Base-by-base conservation (phyloP, 1,140 invertebrate species). In the Onthophagus taurus region DNA sequence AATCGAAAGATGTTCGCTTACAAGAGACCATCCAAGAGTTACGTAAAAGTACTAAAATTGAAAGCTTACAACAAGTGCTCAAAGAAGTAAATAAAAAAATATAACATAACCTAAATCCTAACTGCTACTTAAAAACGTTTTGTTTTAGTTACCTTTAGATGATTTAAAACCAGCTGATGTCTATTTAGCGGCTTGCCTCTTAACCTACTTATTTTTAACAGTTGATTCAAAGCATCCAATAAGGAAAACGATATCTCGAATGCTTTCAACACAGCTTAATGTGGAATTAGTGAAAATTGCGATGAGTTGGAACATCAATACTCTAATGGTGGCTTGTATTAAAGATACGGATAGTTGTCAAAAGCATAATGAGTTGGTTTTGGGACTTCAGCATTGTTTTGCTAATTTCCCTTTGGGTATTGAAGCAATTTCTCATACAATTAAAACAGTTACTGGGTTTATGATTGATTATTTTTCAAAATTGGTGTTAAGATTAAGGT, bases 201-300 rank as follows among this genome's bases (percentile, higher is more conserved):
- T 39, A 29, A 39, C 37, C 12, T 39, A 39, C 12, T 13, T 39
- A 23, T 39, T 39, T 39, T 21, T 39, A 11, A 39, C 37, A 11
- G 11, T 39, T 3, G 37, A 39, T 39, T 17, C 20, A 9, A 39
- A 39, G 13, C 37, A 39, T 29, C 37, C 37, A 12, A 24, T 39
- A 14, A 20, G 37, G 16, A 39, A 39, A 29, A 39, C 37, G 1
- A 24, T 39, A 24, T 39, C 37, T 24, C 23, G 37, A 29, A 26
- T 39, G 11, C 11, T 39, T 16, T 11, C 29, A 17, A 14, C 11
- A 6, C 14, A 18, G 2, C 23, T 13, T 7, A 39, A 23, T 39
- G n/a, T 7, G 6, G 21, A 39, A 1, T 14, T 39, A 7, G 23
- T 39, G 9, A 38, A 1, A 12, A 38, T 3, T 21, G 2, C 18